Percentiles rank a stretch among this genome's conserved stretches.
These are phyloP conservation scores for Microtus richardsoni DNA, from an alignment of 2,113 vertebrate species.

Conservation along the genomic window DNA sequence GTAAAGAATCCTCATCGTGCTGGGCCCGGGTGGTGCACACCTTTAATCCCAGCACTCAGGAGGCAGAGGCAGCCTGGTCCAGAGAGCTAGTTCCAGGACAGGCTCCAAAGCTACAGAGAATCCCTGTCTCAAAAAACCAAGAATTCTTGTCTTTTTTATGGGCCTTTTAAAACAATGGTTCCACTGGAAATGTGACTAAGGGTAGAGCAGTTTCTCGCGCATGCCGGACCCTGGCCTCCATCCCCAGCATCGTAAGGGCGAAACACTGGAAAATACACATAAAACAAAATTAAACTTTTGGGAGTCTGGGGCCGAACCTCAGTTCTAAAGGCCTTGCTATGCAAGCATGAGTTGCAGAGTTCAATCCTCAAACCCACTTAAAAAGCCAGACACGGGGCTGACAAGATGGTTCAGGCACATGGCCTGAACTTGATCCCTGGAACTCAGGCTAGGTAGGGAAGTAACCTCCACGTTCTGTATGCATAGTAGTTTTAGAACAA, in stretches of 20 bases:
- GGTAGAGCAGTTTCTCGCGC: background rate
- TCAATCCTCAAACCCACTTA: background rate
- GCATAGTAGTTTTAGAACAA: background rate
- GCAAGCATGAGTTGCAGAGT: background rate
- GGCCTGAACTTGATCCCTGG: background rate
- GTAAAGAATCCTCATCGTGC: background rate
- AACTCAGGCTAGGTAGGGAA: background rate
- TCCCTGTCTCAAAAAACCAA: no score
- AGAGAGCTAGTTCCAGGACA: no score
- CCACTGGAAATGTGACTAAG: background rate
- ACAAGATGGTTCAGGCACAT: background rate
- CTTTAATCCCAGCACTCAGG: no score
- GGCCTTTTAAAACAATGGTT: no score
- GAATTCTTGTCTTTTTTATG: no score
- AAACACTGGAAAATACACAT: background rate
- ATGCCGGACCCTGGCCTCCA: background rate
- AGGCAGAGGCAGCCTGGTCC: no score
- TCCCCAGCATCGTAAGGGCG: background rate
- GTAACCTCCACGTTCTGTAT: background rate
- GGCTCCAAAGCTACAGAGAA: no score
- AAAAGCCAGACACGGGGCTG: background rate
- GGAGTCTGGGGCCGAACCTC: background rate
- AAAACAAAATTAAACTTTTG: background rate
- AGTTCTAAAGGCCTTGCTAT: background rate
- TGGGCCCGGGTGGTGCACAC: no score